phyloP scores from a whole-genome alignment of 2,888 invertebrate species.

The Rhamphomyia laevipes region DNA sequence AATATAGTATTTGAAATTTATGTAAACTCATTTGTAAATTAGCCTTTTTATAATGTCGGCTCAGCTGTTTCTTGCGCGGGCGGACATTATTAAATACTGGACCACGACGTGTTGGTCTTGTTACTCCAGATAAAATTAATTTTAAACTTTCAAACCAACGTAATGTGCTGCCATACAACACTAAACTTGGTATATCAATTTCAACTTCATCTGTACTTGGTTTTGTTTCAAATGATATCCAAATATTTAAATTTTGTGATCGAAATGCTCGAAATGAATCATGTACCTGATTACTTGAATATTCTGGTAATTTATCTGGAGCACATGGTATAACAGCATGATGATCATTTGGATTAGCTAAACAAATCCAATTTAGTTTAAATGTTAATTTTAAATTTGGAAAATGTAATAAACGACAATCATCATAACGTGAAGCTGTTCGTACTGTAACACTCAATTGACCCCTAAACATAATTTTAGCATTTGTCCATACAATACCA shows the following conservation, averaged over 20 bases:
- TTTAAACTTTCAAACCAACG: constrained; percentile 94
- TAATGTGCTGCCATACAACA: constrained; percentile 86
- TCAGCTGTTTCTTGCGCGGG: constrained; percentile 80
- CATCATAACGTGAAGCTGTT: constrained; percentile 98
- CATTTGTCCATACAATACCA: constrained; percentile 93
- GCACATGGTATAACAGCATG: constrained; percentile 92
- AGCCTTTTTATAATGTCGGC: constrained; percentile 82
- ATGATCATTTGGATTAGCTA: constrained; percentile 92
- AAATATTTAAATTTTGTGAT: constrained; percentile 70
- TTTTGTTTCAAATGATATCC: constrained; percentile 66
- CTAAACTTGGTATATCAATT: constrained; percentile 55
- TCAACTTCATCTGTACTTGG: constrained; percentile 42
- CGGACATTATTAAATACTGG: constrained; percentile 72
- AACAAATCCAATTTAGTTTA: constrained; percentile 80
- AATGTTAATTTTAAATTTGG: constrained; percentile 77
- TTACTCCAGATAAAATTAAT: constrained; percentile 81
- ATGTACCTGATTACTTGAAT: constrained; percentile 89
- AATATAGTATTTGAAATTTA: constrained; percentile 67
- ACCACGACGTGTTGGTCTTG: constrained; percentile 88
- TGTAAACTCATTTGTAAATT: constrained; percentile 79
- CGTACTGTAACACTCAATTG: constrained; percentile 84
- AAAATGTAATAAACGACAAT: constrained; percentile 83
- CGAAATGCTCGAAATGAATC: constrained; percentile 94
- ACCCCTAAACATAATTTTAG: constrained; percentile 81
- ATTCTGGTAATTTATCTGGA: constrained; percentile 91